phyloP scores from a whole-genome alignment of 1,140 invertebrate species.

The Drosophila orena region DNA sequence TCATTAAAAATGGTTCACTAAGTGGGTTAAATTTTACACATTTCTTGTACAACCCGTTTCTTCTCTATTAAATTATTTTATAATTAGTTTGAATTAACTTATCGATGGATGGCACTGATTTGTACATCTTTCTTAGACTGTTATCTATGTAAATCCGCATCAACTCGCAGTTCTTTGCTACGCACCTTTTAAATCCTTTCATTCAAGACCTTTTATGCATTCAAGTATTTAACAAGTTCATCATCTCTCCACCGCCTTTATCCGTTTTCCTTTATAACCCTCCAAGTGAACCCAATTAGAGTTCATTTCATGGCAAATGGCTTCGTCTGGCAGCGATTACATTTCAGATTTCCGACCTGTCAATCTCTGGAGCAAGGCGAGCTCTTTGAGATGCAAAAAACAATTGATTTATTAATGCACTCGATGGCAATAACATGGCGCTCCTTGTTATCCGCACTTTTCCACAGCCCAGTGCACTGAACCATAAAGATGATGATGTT shows the following conservation, averaged over 20 bases:
- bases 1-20: slow-evolving; percentile 6
- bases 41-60: no score
- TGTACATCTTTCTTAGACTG: no score
- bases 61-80: no score
- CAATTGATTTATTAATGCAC: slow-evolving; percentile 63
- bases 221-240: neutral
- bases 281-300: slow-evolving; percentile 20
- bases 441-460: slow-evolving; percentile 2
- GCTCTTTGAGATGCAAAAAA: slow-evolving; percentile 50
- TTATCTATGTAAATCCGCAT: no score
- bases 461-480: slow-evolving; percentile 39
- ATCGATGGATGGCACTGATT: neutral
- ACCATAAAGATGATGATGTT: slow-evolving; percentile 59
- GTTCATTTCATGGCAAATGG: slow-evolving; percentile 20
- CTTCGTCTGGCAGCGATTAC: slow-evolving; percentile 34
- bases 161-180: neutral
- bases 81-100: no score
- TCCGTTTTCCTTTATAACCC: neutral
- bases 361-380: slow-evolving; percentile 36
- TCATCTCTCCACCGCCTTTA: neutral
- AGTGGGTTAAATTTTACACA: no score
- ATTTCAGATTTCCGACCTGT: slow-evolving; percentile 40
- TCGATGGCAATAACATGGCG: slow-evolving; percentile 41
- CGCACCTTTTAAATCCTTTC: neutral
- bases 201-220: neutral